Evolutionary conservation across 2,888 invertebrate species (phyloP), one percentile per base, ranked within the genome.

Genomic region (Bursaphelenchus okinawaensis): DNA sequence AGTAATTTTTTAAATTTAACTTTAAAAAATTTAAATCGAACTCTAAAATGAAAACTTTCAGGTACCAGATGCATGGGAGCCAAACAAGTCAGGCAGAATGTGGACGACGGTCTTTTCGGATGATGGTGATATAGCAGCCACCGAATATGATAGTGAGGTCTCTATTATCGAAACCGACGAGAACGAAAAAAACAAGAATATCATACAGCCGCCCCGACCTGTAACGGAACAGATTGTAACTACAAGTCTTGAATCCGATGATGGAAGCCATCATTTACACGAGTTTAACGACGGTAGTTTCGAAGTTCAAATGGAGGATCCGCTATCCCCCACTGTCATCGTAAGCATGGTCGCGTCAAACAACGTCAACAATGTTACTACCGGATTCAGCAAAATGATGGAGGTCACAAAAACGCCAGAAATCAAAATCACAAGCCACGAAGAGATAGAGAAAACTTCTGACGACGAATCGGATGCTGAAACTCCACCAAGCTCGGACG

Each of bases 81-180:
- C 55, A 24, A 19, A 9, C 19, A 31, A 51, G 50, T 23, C 66
- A 9, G 66, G 66, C 20, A 31, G 66, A 20, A 80, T 81, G 79
- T 81, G 81, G 81, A 79, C 78, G 16, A 81, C 81, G 16, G 81
- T 78, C 22, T 81, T 81, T 63, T 56, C 73, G 6, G 75, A 72
- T 19, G 79, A 79, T 20, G 67, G 67, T n/a, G 79, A 80, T 28
- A 73, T 72, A 55, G 71, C 74, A 7, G 57, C 63, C 55, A 62
- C 24, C 9, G 62, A 69, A 57, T 62, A 63, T 20, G 63, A 28
- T 8, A 28, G 28, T 20, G 19, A 26, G 27, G 9, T 28, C 8
- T 26, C 20, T 27, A n/a, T 24, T 20, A 29, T 50, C 12, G 29
- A 27, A 19, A 40, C 19, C 6, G 63, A 20, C 12, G 20, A 28